Evolutionary conservation across 2,888 invertebrate genomes (phyloP), one percentile per base, ranked within the genome.

Genomic region (Syritta pipiens): DNA sequence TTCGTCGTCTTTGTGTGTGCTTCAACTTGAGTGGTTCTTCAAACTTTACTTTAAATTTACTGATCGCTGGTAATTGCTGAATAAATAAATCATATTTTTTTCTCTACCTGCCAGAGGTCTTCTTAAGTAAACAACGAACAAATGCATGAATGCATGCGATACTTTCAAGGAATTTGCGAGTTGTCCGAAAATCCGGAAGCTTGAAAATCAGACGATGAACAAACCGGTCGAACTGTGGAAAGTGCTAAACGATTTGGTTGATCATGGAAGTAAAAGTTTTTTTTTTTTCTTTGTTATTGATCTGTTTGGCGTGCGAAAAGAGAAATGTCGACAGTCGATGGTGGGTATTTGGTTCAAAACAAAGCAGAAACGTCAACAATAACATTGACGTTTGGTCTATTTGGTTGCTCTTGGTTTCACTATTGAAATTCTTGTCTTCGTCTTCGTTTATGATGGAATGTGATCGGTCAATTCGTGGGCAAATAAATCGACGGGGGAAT

Each of bases 141-240:
- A 35, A 59, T 69, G 26, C 42, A 51, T 32, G 14, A 10, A 42
- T 42, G 20, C 28, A 26, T 6, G 32, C 49, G 44, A 42, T 40
- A 40, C 53, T 44, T 20, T 37, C 28, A 44, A 49, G 57, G 22
- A 55, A 46, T 37, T 17, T 30, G 22, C 6, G 53, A 53, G 35
- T 30, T 40, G 57, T 67, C 44, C n/a, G n/a, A 44, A 74, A 44
- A 42, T 51, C 63, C 74, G 74, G 74, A 67, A 74, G 51, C 42
- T 32, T 65, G 17, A 32, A n/a, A 6, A 30, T 20, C 7, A 30
- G 49, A 28, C 40, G 62, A 44, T n/a, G n/a, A 14, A 53, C 32
- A 63, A 51, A 12, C 7, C 32, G 30, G 17, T 14, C 24, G 10
- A 26, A 37, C 49, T 40, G 17, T 44, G 42, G 53, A 53, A 53